Percentiles rank a stretch among this genome's conserved stretches.
Evolutionary conservation across 2,797 vertebrate species (phyloP).

Genomic region (Saxicola maurus): DNA sequence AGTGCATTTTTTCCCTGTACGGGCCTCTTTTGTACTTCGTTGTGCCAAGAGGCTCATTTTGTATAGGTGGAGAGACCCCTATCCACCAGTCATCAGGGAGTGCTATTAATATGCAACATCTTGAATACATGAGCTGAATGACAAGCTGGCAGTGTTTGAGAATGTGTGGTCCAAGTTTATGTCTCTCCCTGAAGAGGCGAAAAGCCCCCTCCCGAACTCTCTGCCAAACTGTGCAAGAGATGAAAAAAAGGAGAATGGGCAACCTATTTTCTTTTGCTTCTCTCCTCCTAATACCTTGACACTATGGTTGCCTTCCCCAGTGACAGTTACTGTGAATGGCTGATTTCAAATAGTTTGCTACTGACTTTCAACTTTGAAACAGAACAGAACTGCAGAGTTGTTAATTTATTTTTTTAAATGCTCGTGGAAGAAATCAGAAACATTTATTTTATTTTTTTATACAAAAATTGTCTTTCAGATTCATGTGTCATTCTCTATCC

Average conservation of each 20-base stretch:
- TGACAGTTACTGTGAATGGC: background rate
- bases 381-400: background rate
- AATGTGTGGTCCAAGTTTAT: conserved; percentile 49
- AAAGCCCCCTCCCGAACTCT: conserved; percentile 16
- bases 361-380: background rate
- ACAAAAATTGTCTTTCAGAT: background rate
- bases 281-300: background rate
- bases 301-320: background rate
- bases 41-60: conserved; percentile 38
- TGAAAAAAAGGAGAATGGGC: background rate
- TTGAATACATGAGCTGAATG: conserved; percentile 53
- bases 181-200: conserved; percentile 33
- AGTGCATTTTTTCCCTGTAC: conserved; percentile 18
- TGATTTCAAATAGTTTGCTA: background rate
- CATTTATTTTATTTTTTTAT: background rate
- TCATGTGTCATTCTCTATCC: background rate
- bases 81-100: conserved; percentile 43
- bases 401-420: background rate
- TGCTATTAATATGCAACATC: conserved; percentile 45
- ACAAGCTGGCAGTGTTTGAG: conserved; percentile 54
- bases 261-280: background rate
- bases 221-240: conserved; percentile 37
- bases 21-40: conserved; percentile 29
- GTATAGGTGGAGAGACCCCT: conserved; percentile 48
- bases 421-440: background rate